phyloP scores from a whole-genome alignment of 2,113 vertebrate genomes.

The Numenius arquata region DNA sequence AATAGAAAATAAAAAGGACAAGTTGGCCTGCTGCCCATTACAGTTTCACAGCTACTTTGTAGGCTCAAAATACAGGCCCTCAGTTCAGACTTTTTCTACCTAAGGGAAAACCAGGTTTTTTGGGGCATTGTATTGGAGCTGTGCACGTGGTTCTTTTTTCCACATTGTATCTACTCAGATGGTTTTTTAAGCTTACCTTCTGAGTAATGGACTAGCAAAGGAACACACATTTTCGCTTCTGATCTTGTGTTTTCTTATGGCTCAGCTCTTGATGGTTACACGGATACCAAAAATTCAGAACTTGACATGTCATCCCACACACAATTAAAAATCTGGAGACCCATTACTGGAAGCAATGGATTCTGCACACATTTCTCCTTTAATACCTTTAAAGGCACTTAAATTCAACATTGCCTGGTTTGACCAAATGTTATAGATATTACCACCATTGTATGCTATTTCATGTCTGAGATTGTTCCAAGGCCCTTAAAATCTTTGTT shows the following conservation, averaged over 20 bases:
- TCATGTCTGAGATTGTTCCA: neutral
- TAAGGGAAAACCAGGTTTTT: neutral
- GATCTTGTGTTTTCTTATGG: neutral
- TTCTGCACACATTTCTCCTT: neutral
- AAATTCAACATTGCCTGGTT: accelerated
- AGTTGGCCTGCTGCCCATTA: neutral
- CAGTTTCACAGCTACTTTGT: neutral
- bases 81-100: neutral
- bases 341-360: neutral
- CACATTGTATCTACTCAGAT: neutral
- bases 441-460: neutral
- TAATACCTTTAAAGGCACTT: neutral
- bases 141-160: accelerated
- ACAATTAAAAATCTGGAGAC: neutral
- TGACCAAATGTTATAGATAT: accelerated
- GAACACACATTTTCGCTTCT: neutral
- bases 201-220: neutral
- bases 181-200: neutral
- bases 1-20: neutral
- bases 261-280: neutral
- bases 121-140: neutral
- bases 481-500: neutral
- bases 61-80: neutral
- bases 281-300: neutral
- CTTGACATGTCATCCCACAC: neutral